Conservation (phyloP, 1,140 invertebrate genomes). For the Vanessa tameamea region DNA sequence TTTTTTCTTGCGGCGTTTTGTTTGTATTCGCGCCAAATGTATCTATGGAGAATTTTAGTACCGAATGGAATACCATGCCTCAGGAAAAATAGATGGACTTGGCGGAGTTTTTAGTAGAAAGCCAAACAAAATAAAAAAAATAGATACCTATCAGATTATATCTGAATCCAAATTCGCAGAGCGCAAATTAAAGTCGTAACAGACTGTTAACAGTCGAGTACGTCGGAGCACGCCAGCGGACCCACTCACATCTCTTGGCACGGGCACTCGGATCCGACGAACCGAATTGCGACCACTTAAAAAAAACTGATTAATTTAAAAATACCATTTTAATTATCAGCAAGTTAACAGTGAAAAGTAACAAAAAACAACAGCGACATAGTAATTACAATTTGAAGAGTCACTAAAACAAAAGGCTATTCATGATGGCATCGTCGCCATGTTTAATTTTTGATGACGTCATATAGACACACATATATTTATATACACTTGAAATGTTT, state of each 20-base stretch:
- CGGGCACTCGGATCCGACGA: constrained; percentile 1
- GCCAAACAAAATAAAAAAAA: neutral
- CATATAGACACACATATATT: too few species aligned
- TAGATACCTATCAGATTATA: constrained; percentile 4
- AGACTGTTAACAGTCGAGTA: constrained; percentile 4
- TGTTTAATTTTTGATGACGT: too few species aligned
- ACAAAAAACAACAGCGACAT: neutral
- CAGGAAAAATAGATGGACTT: too few species aligned
- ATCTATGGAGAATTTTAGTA: too few species aligned
- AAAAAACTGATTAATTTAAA: constrained; percentile 12
- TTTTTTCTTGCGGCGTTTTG: too few species aligned
- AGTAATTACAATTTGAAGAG: too few species aligned
- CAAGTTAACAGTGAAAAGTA: neutral
- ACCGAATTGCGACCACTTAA: constrained; percentile 1
- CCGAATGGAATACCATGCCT: too few species aligned
- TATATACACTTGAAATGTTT: too few species aligned
- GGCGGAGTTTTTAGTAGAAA: neutral
- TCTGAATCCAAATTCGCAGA: neutral
- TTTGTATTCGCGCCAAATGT: too few species aligned
- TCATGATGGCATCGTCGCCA: too few species aligned
- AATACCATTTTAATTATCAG: constrained; percentile 4
- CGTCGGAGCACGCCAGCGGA: neutral
- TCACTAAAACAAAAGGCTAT: too few species aligned
- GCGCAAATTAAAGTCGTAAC: constrained; percentile 4
- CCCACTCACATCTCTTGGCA: neutral